Evolutionary conservation across 2,113 vertebrate genomes (phyloP), one percentile per base, ranked within the genome.

Genomic region (Percopsis transmontana): DNA sequence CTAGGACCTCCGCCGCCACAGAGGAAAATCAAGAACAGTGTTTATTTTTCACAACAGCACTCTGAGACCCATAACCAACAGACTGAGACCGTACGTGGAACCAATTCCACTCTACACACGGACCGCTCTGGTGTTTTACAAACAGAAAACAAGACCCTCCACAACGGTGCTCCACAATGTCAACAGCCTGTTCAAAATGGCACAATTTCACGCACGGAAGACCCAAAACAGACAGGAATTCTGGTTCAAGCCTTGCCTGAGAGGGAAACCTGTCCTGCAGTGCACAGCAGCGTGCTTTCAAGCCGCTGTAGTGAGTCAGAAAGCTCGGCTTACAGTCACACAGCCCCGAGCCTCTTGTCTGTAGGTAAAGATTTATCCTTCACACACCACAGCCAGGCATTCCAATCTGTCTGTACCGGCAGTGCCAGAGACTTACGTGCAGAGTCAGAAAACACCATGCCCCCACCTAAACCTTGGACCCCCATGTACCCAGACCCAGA

Each of bases 21-120:
- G 3, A 1, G 62, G 51, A 69, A 85, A 15, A 64, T 62, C n/a
- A n/a, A n/a, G 8, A 75, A 8, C 58, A 59, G 41, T 44, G 40
- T 68, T 0, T 41, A 13, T 68, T 58, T 72, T 24, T 45, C 62
- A 13, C 72, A 80, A 2, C 70, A 65, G 41, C 64, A 51, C 39
- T 79, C 69, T 77, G 73, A 79, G n/a, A 68, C 18, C 50, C 53
- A 4, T 20, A 50, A 64, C 38, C 63, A 76, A 41, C 66, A 51
- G n/a, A 60, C 62, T n/a, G 65, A 58, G 13, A 45, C 19, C 8
- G 40, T 39, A 2, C 16, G 18, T 33, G 65, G 66, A 2, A 1
- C 66, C 0, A 15, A 42, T 57, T 18, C 41, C 20, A 51, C 40
- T 21, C 58, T 42, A 2, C 18, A 41, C 2, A 58, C 44, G 41